Percentiles rank a stretch among this genome's conserved stretches.
phyloP scores from a whole-genome alignment of 2,797 vertebrate genomes.

The Malacoctenus gilli region DNA sequence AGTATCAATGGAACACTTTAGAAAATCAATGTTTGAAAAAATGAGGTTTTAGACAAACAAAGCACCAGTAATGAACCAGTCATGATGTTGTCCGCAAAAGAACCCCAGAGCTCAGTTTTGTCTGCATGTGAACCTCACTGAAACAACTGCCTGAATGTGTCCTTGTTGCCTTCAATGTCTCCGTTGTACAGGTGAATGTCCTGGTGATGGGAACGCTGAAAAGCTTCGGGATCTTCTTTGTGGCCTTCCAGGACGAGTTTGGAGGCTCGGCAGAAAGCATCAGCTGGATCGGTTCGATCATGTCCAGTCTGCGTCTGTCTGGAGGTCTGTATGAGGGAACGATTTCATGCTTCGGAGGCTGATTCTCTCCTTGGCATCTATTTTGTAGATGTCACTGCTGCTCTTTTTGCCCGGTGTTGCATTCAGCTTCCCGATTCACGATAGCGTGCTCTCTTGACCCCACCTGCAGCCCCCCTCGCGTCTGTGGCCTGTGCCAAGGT shows the following conservation, averaged over 20 bases:
- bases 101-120: too few species aligned
- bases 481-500: constrained; percentile 82
- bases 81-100: too few species aligned
- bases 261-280: constrained; percentile 88
- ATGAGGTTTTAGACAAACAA: too few species aligned
- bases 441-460: too few species aligned
- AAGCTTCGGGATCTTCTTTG: constrained; percentile 93
- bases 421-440: too few species aligned
- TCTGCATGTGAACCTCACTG: background rate
- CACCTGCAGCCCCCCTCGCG: constrained; percentile 83
- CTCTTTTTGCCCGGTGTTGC: too few species aligned
- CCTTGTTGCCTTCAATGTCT: background rate
- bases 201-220: constrained; percentile 90
- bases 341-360: too few species aligned
- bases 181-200: constrained; percentile 89
- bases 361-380: background rate
- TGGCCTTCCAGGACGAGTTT: constrained; percentile 92
- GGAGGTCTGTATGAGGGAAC: constrained; percentile 78
- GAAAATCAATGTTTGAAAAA: too few species aligned
- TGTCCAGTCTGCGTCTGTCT: constrained; percentile 90
- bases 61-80: too few species aligned
- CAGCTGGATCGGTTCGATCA: constrained; percentile 95
- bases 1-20: too few species aligned
- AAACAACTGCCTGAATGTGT: background rate
- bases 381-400: background rate